A percentile compares a stretch with the other conserved stretches of the same genome.
Evolutionary conservation across 2,113 vertebrate species (phyloP).

Genomic region (Crocuta crocuta): DNA sequence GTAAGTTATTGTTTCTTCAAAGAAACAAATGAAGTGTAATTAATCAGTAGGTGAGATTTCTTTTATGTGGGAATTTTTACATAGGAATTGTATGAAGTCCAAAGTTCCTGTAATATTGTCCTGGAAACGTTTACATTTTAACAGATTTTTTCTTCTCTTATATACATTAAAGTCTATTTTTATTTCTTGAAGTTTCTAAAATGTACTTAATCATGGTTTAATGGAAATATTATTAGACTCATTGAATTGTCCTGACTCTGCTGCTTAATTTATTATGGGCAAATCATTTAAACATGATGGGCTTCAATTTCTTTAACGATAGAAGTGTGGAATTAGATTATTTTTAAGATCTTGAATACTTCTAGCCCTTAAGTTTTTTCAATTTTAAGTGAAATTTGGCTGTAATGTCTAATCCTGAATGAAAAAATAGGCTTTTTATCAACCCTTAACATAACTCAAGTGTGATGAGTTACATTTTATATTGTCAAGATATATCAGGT

Average conservation of each 20-base stretch:
- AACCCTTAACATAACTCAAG: not conserved
- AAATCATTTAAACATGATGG: not conserved
- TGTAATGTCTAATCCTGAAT: conserved; percentile 18
- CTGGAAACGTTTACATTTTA: conserved; percentile 39
- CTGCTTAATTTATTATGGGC: not conserved
- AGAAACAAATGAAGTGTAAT: not conserved
- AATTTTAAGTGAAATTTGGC: conserved; percentile 44
- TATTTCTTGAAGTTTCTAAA: conserved; percentile 44
- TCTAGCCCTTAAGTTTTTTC: not conserved
- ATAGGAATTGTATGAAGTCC: not conserved
- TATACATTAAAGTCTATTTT: conserved; percentile 9
- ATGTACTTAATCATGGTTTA: conserved; percentile 19
- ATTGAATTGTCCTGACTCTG: not conserved
- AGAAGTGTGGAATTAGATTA: not conserved
- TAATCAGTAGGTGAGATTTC: not conserved
- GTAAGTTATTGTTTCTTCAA: conserved; percentile 32
- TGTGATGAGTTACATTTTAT: not conserved
- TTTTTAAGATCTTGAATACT: not conserved
- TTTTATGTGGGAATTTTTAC: conserved; percentile 51
- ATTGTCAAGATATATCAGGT: not conserved
- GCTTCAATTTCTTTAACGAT: not conserved
- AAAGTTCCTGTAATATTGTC: not conserved
- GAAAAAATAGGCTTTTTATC: conserved; percentile 22
- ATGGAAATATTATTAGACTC: conserved; percentile 12
- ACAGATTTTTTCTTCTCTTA: not conserved